phyloP scores from a whole-genome alignment of 2,888 invertebrate genomes.

The Andrena hattorfiana region DNA sequence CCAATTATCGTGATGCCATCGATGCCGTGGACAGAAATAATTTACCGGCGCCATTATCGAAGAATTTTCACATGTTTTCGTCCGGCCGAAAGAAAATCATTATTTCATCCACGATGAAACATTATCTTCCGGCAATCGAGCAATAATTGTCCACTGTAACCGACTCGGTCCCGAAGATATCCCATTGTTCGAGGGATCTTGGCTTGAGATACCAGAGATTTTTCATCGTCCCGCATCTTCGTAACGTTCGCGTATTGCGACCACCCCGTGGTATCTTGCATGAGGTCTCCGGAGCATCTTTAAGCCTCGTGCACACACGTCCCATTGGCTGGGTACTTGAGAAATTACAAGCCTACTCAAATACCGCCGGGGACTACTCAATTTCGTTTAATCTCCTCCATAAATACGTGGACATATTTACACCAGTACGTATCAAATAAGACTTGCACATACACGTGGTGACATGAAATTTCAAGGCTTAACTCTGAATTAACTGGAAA shows the following conservation, averaged over 20 bases:
- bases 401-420: too few species aligned
- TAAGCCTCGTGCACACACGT: constrained; percentile 75
- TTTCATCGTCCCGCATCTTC: constrained; percentile 76
- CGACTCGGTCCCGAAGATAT: constrained; percentile 74
- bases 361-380: too few species aligned
- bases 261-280: constrained; percentile 78
- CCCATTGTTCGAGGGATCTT: constrained; percentile 80
- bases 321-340: background rate
- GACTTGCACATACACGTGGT: too few species aligned
- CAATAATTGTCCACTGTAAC: constrained; percentile 74
- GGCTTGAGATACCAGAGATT: constrained; percentile 77
- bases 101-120: constrained; percentile 72
- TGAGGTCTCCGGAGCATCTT: constrained; percentile 73
- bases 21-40: constrained; percentile 63
- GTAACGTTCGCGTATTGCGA: constrained; percentile 78
- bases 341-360: background rate
- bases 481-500: too few species aligned
- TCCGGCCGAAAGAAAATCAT: constrained; percentile 64
- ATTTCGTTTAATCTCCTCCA: too few species aligned
- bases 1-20: constrained; percentile 65
- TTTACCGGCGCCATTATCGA: constrained; percentile 61
- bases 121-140: constrained; percentile 74
- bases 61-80: constrained; percentile 70
- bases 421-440: too few species aligned
- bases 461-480: too few species aligned